Percentiles rank a stretch among this genome's conserved stretches.
These are phyloP conservation scores for Endotricha flammealis DNA, from an alignment of 2,888 invertebrate genomes.

Conservation along the genomic window DNA sequence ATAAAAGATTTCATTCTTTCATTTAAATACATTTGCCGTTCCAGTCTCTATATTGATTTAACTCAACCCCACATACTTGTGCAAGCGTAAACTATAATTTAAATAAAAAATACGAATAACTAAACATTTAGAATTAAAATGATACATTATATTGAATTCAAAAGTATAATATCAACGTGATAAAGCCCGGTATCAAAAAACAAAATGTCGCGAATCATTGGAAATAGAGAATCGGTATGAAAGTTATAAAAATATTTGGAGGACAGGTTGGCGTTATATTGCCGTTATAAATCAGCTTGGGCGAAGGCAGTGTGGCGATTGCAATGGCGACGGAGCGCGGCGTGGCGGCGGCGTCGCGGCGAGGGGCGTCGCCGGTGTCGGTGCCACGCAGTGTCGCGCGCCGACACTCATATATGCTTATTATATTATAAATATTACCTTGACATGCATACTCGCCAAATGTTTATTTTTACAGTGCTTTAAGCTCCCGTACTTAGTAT, in stretches of 20 bases:
- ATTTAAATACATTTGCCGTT: too few relatives aligned
- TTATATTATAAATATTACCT: slow-evolving; percentile 15
- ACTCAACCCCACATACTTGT: too few relatives aligned
- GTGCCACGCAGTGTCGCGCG: slow-evolving; percentile 31
- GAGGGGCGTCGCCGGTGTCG: slow-evolving; percentile 35
- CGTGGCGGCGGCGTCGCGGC: slow-evolving; percentile 36
- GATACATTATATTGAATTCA: too few relatives aligned
- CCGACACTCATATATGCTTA: slow-evolving; percentile 8
- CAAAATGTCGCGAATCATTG: slow-evolving; percentile 40
- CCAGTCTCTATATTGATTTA: too few relatives aligned
- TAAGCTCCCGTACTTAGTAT: too few relatives aligned
- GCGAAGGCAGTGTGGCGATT: slow-evolving; percentile 46
- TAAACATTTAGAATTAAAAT: too few relatives aligned
- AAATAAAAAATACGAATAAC: too few relatives aligned
- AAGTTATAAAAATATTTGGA: slow-evolving; percentile 72
- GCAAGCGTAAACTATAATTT: too few relatives aligned
- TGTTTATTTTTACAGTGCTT: too few relatives aligned
- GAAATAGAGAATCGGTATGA: slow-evolving; percentile 41
- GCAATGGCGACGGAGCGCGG: slow-evolving; percentile 33
- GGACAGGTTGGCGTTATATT: slow-evolving; percentile 72
- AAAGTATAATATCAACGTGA: slow-evolving; percentile 6
- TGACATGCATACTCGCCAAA: slow-evolving; percentile 10
- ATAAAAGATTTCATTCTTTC: too few relatives aligned
- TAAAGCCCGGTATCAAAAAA: slow-evolving; percentile 30
- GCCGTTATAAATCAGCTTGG: slow-evolving; percentile 69